Percentiles rank a stretch among this genome's conserved stretches.
Evolutionary conservation across 2,113 vertebrate genomes (phyloP).

Genomic region (Spilogale gracilis): DNA sequence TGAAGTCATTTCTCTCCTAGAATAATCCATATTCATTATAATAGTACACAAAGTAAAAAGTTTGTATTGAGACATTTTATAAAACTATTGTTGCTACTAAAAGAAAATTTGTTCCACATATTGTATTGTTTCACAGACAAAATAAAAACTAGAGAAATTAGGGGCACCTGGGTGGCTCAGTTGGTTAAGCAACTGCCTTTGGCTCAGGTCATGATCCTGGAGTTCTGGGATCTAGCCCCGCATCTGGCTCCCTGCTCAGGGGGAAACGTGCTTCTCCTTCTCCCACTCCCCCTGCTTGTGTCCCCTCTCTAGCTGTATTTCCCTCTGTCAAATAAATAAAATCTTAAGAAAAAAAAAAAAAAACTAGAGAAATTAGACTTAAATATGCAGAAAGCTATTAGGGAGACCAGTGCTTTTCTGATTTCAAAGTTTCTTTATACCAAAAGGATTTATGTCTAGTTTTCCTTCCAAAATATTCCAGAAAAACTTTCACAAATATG

Average conservation of each 20-base stretch:
- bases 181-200: no score
- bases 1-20: not conserved
- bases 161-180: not conserved
- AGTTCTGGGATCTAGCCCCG: no score
- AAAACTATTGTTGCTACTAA: conserved; percentile 21
- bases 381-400: not conserved
- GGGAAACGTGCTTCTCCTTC: no score
- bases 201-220: no score
- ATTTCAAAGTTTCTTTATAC: not conserved
- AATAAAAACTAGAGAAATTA: not conserved
- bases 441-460: not conserved
- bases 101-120: not conserved
- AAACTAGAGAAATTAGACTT: not conserved
- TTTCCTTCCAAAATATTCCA: not conserved
- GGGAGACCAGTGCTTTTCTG: not conserved
- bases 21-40: not conserved
- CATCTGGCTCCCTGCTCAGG: no score
- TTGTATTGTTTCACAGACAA: not conserved
- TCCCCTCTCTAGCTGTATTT: no score
- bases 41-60: not conserved
- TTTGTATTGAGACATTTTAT: not conserved
- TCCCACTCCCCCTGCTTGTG: no score
- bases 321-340: no score
- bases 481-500: not conserved
- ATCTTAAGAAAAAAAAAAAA: not conserved